Evolutionary conservation across 2,888 invertebrate genomes (phyloP).

Genomic region (Drosophila kuntzei): DNA sequence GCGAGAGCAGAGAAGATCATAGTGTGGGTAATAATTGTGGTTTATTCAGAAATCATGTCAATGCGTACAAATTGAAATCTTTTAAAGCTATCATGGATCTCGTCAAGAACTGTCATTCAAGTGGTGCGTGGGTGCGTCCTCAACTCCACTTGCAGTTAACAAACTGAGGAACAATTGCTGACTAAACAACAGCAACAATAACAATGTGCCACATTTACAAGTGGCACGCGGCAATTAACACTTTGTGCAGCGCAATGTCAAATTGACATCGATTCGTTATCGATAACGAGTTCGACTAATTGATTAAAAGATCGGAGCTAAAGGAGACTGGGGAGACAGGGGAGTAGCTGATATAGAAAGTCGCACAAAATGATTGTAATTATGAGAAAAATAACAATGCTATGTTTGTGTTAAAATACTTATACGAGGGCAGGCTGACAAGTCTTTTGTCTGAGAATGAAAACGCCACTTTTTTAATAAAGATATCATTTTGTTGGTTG

Average conservation of each 20-base stretch:
- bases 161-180: neutral
- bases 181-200: constrained; percentile 1
- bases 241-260: constrained; percentile 21
- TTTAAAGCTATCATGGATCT: constrained; percentile 23
- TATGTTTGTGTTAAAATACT: neutral
- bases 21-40: constrained; percentile 23
- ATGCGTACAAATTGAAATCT: constrained; percentile 65
- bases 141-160: neutral
- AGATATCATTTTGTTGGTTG: neutral
- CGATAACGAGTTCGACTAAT: constrained; percentile 47
- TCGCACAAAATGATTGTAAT: constrained; percentile 22
- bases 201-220: constrained; percentile 38
- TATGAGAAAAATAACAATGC: constrained; percentile 9
- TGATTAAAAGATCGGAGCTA: neutral
- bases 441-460: neutral
- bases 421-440: neutral
- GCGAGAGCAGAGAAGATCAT: constrained; percentile 45
- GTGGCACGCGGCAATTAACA: constrained; percentile 37
- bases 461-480: neutral
- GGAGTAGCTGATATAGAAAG: too few relatives aligned
- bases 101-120: constrained; percentile 31
- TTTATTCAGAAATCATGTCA: constrained; percentile 64
- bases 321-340: neutral
- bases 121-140: constrained; percentile 26
- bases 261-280: constrained; percentile 54